These are phyloP conservation scores for Heliconius hermathena DNA, from an alignment of 1,140 invertebrate species.

Conservation along the genomic window DNA sequence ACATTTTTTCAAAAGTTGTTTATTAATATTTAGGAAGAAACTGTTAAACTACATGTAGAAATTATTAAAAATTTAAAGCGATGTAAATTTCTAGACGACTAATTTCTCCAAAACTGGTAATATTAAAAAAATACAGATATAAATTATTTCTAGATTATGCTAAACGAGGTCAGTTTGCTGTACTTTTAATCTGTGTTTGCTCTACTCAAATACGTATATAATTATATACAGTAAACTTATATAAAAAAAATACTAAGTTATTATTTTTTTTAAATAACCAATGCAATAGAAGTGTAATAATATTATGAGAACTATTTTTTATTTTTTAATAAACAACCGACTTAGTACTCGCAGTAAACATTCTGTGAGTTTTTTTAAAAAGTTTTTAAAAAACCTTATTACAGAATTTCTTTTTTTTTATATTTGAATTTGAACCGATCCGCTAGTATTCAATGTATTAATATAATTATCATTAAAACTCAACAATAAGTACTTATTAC, in stretches of 20 bases:
- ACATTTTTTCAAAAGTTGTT: background rate
- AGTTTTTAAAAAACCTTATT: too few relatives aligned
- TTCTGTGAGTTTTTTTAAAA: background rate
- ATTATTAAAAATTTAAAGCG: too few relatives aligned
- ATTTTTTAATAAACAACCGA: background rate
- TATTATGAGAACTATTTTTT: background rate
- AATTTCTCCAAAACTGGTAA: background rate
- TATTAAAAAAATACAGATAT: background rate
- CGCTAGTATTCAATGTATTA: too few relatives aligned
- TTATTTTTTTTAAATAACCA: too few relatives aligned
- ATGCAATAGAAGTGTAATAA: too few relatives aligned
- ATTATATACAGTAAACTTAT: background rate
- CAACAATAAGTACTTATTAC: background rate
- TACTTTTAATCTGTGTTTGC: background rate
- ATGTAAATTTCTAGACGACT: background rate
- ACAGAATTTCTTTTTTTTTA: too few relatives aligned
- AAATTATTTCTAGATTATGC: background rate
- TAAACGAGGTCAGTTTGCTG: constrained; percentile 1
- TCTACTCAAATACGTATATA: background rate
- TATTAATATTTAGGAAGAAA: too few relatives aligned
- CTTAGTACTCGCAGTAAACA: background rate
- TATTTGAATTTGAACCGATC: too few relatives aligned
- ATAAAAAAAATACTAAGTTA: too few relatives aligned
- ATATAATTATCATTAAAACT: too few relatives aligned
- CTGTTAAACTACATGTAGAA: too few relatives aligned